Evolutionary conservation across 2,888 invertebrate genomes (phyloP), one percentile per base, ranked within the genome.

Genomic region (Tyria jacobaeae): DNA sequence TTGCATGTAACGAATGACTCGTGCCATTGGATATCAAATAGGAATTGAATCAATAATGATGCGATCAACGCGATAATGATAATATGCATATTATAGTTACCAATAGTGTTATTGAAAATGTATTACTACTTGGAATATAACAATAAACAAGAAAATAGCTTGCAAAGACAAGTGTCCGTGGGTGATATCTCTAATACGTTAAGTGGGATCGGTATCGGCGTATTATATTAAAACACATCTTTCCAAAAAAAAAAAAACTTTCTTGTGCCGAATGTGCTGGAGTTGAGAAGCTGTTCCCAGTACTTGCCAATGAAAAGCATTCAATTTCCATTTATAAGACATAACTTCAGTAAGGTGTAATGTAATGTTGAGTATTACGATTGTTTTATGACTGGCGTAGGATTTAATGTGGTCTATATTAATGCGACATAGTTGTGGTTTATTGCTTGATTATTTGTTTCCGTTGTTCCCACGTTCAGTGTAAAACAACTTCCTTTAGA

Each of bases 391-490:
- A 57, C 60, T 64, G 15, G 69, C 64, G 78, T 76, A 76, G 79
- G 79, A 68, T 72, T 61, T 58, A 61, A 55, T 51, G 56, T 49
- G 66, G 52, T 60, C 61, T 60, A 60, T 62, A 73, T 66, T 57
- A 63, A 44, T 66, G 62, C 62, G 58, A 68, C 68, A 53, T 64
- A 63, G 73, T 70, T 77, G 80, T 67, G 79, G 80, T 81, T 84
- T 79, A 82, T 77, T 75, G 73, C 56, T 72, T 77, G 80, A 84
- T 84, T 83, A 81, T 80, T 74, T 70, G 76, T 75, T 82, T 85
- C 84, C 82, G 81, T 68, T 76, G 76, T 75, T 78, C 78, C 76
- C 70, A 77, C 73, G 75, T 70, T 44, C 41, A 34, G 57, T 54
- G 52, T 66, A 58, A 66, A 57, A 51, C 5, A 41, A 61, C 60